phyloP scores from a whole-genome alignment of 1,140 invertebrate genomes.

The Macrostomum lignano region DNA sequence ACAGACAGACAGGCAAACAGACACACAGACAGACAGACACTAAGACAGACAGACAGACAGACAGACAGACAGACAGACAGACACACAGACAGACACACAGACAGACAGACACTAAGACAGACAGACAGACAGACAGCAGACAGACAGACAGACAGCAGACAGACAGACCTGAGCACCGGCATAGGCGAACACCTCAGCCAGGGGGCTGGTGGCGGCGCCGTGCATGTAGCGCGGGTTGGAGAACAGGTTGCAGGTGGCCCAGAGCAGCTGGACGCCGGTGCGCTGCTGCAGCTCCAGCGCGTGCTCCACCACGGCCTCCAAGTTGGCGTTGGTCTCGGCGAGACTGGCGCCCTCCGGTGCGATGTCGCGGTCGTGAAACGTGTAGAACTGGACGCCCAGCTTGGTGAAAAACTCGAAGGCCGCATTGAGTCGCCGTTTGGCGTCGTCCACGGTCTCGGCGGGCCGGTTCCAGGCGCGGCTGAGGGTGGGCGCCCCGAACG shows the following conservation, averaged over 20 bases:
- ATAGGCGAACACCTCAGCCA: conserved; percentile 33
- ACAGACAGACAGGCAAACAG: too few species aligned
- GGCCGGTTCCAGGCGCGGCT: conserved; percentile 34
- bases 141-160: too few species aligned
- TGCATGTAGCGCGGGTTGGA: conserved; percentile 33
- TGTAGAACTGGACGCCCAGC: conserved; percentile 36
- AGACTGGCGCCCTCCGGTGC: conserved; percentile 20
- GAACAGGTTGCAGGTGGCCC: conserved; percentile 36
- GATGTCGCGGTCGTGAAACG: conserved; percentile 33
- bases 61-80: too few species aligned
- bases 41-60: too few species aligned
- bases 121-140: too few species aligned
- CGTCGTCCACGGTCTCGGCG: conserved; percentile 32
- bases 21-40: too few species aligned
- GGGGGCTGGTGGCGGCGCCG: conserved; percentile 34
- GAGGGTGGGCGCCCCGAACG: conserved; percentile 28
- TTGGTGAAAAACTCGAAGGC: conserved; percentile 37
- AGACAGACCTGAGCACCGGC: conserved; percentile 36
- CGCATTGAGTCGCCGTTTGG: conserved; percentile 34
- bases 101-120: too few species aligned
- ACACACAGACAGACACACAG: too few species aligned
- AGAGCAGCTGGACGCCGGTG: conserved; percentile 34
- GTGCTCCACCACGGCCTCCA: conserved; percentile 34
- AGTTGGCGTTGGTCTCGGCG: conserved; percentile 31
- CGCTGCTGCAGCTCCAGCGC: conserved; percentile 32